Percentiles rank a stretch among this genome's conserved stretches.
Evolutionary conservation across 2,888 invertebrate species (phyloP).

Genomic region (Ctena decussata): DNA sequence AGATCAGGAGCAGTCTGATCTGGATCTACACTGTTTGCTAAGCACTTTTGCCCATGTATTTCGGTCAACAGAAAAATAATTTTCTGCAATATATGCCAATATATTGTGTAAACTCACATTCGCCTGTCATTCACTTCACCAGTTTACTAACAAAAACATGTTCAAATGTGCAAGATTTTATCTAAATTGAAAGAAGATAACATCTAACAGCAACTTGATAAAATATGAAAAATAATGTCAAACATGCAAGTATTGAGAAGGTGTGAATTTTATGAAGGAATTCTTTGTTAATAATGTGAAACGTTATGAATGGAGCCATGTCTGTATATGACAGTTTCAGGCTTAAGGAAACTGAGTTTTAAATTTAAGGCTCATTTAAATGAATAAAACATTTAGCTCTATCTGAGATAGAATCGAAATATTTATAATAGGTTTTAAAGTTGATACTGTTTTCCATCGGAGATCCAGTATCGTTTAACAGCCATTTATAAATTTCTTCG

Average conservation of each 20-base stretch:
- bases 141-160: not conserved
- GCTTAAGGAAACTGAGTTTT: not conserved
- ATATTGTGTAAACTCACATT: not conserved
- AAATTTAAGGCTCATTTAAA: not conserved
- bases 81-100: no score
- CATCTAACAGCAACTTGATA: not conserved
- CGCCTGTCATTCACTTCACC: not conserved
- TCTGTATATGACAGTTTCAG: not conserved
- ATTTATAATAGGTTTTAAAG: slow-evolving; percentile 11
- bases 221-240: not conserved
- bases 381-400: slow-evolving; percentile 6
- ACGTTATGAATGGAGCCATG: not conserved
- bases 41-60: no score
- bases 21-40: no score
- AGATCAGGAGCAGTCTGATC: no score
- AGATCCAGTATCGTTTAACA: not conserved
- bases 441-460: not conserved
- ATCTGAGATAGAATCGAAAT: not conserved
- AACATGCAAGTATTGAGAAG: not conserved
- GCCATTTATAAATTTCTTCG: not conserved
- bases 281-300: not conserved
- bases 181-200: slow-evolving; percentile 6
- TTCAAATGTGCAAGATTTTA: slow-evolving; percentile 10
- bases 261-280: not conserved
- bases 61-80: no score